Base-by-base conservation (phyloP, 2,113 vertebrate genomes). In the Epinephelus fuscoguttatus region DNA sequence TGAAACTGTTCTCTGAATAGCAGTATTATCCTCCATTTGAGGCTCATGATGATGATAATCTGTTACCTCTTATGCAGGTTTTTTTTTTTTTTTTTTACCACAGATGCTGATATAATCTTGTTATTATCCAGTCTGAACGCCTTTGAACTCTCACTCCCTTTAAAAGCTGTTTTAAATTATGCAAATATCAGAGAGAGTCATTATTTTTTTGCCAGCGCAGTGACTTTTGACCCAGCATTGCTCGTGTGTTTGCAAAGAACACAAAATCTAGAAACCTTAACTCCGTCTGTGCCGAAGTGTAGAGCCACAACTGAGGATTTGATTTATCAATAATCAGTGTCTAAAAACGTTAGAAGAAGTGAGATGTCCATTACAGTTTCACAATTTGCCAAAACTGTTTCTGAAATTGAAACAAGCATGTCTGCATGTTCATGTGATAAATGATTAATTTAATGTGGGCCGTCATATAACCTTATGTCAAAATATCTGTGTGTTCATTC, bases 151-250 rank as follows among this genome's bases (percentile, higher is more conserved):
- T 55, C 56, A 10, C 42, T 70, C 40, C 68, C 11, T 37, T 9
- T 74, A 80, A 87, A 88, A 78, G n/a, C 56, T 59, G 70, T 80
- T 87, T 82, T 82, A 68, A 68, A 72, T 75, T 64, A 83, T 80
- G 70, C 67, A 76, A 76, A 81, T 80, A 19, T 76, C 19, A 63
- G n/a, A 4, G 30, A 45, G 63, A 63, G 63, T 79, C 45, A 30
- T 70, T 13, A 9, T 61, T 67, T 81, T 71, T 60, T 63, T 30
- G 21, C 62, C 4, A 52, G 62, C 7, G 0, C 19, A 30, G 64
- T 49, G 3, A 0, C 53, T 62, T 33, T 42, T 50, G 23, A 40
- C 12, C 19, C 72, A 42, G 37, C 37, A 14, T 49, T 70, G 60
- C 17, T 42, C 42, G 4, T 59, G 45, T 23, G 27, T 50, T 60